These are phyloP conservation scores for Platyura marginata DNA, from an alignment of 1,140 invertebrate species.

Conservation along the genomic window DNA sequence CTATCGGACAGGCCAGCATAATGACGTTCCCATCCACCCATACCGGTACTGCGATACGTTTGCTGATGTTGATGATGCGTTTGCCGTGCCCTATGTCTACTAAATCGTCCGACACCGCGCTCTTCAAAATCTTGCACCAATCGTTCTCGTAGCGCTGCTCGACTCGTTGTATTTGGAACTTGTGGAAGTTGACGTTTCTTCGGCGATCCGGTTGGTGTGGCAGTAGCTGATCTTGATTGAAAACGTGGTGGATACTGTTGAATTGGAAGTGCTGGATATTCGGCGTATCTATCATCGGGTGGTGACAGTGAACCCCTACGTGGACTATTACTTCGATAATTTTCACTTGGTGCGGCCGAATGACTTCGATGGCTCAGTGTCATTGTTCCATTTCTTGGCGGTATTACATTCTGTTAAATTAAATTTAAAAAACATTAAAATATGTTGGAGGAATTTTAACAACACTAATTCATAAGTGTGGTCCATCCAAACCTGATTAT, in stretches of 20 bases:
- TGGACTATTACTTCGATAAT: conserved; percentile 22
- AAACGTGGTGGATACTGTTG: conserved; percentile 36
- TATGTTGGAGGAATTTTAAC: too few species aligned
- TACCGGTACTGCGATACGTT: conserved; percentile 48
- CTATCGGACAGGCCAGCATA: conserved; percentile 67
- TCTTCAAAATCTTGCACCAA: conserved; percentile 71
- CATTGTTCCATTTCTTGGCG: conserved; percentile 32
- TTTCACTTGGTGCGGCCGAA: conserved; percentile 25
- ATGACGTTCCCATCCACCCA: conserved; percentile 52
- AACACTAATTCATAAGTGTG: too few species aligned
- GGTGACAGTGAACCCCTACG: conserved; percentile 22
- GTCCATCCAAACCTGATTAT: conserved; percentile 6
- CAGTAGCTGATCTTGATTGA: conserved; percentile 68
- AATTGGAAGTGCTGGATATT: conserved; percentile 25
- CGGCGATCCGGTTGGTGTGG: conserved; percentile 84
- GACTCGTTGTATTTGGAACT: conserved; percentile 32
- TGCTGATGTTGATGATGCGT: conserved; percentile 30
- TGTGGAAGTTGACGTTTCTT: conserved; percentile 91
- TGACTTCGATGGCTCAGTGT: conserved; percentile 26
- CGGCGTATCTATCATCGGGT: conserved; percentile 23
- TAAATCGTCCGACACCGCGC: conserved; percentile 38
- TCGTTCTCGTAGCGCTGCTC: conserved; percentile 33
- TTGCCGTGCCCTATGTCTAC: conserved; percentile 47
- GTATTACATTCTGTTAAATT: conserved; percentile 1
- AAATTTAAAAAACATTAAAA: too few species aligned